Evolutionary conservation across 2,113 vertebrate species (phyloP).

Genomic region (Aspidoscelis tigris): DNA sequence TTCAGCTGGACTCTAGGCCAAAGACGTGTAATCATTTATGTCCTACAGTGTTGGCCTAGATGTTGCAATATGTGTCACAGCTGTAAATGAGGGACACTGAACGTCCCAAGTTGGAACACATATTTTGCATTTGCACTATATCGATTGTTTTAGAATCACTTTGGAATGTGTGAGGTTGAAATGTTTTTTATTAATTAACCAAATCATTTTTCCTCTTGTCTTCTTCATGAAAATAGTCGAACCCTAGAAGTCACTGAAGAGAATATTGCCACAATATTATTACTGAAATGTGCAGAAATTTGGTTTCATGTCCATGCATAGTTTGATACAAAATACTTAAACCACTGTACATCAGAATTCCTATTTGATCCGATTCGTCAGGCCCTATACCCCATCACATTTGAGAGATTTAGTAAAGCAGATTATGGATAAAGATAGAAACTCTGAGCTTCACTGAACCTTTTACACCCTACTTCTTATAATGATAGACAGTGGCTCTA

Average conservation of each 20-base stretch:
- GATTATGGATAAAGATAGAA: conserved; percentile 42
- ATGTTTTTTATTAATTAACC: not conserved
- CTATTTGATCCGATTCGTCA: not conserved
- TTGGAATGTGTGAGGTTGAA: not conserved
- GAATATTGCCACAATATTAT: not conserved
- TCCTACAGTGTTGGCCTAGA: not conserved
- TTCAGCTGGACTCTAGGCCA: not conserved
- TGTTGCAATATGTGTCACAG: not conserved
- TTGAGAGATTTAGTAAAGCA: conserved; percentile 33
- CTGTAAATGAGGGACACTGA: not conserved
- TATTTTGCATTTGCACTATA: not conserved
- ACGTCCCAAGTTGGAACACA: not conserved
- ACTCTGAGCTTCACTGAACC: conserved; percentile 30
- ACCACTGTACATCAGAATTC: not conserved
- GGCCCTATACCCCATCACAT: not conserved
- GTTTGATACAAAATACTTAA: conserved; percentile 29
- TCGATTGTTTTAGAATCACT: not conserved
- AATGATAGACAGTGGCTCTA: conserved; percentile 42
- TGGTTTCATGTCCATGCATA: not conserved
- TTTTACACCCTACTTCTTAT: conserved; percentile 31
- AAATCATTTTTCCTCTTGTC: not conserved
- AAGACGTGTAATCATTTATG: not conserved
- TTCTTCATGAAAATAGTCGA: not conserved
- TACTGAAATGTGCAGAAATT: conserved; percentile 7
- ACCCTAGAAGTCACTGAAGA: not conserved